Evolutionary conservation across 2,888 invertebrate genomes (phyloP).

Genomic region (Pristionchus japonicus): DNA sequence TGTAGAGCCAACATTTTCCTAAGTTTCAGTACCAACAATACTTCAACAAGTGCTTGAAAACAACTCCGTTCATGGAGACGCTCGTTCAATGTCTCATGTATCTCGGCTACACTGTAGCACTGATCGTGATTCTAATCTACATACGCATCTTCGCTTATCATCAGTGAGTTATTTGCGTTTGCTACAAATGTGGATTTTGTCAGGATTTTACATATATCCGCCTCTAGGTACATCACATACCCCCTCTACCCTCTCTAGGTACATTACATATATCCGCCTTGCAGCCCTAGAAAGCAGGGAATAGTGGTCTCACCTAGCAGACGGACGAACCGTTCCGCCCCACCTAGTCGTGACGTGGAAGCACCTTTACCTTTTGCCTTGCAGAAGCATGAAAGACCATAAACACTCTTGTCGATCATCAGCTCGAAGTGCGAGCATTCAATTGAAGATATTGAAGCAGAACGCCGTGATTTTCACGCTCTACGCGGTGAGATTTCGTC

Average conservation of each 20-base stretch:
- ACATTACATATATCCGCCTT: no score
- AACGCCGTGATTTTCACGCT: background rate
- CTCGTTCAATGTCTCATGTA: background rate
- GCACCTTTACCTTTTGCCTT: no score
- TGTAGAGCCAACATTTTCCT: no score
- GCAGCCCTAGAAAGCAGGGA: no score
- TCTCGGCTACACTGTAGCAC: background rate
- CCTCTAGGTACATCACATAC: no score
- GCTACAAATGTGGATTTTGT: background rate
- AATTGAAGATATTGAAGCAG: background rate
- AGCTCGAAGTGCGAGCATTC: background rate
- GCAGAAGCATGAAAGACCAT: background rate
- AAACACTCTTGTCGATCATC: background rate
- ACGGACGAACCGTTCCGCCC: no score
- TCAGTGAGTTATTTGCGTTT: background rate
- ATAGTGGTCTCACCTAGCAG: no score
- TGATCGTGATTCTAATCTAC: background rate
- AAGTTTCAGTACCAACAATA: background rate
- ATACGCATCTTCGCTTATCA: background rate
- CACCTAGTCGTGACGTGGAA: no score
- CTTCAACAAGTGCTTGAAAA: background rate
- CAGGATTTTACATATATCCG: no score
- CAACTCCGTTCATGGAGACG: background rate
- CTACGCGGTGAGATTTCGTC: background rate
- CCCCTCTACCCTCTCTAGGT: no score